Conservation (phyloP, 1,140 invertebrate genomes). For the Hypsibius dujardini region DNA sequence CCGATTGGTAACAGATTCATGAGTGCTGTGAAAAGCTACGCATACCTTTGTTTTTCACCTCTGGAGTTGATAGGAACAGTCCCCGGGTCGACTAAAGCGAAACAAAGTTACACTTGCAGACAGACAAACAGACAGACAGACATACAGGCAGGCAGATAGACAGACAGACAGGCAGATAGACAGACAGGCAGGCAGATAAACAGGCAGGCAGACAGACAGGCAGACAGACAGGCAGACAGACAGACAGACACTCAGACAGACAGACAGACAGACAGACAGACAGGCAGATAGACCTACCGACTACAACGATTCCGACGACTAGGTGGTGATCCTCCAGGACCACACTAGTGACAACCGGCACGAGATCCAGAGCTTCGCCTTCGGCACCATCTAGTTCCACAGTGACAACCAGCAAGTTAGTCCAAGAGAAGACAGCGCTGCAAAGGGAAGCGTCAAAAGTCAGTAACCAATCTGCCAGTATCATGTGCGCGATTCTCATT, state of each 20-base stretch:
- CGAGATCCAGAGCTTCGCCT: slow-evolving; percentile 90
- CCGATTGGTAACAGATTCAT: not conserved
- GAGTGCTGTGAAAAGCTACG: not conserved
- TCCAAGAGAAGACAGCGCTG: slow-evolving; percentile 99
- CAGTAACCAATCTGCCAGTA: not conserved
- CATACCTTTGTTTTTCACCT: slow-evolving; percentile 83
- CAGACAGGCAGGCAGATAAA: too few species aligned
- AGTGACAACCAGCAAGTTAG: slow-evolving; percentile 86
- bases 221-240: too few species aligned
- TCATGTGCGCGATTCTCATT: not conserved
- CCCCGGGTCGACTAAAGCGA: slow-evolving; percentile 25
- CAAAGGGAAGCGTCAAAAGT: slow-evolving; percentile 30
- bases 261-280: too few species aligned
- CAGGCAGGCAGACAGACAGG: too few species aligned
- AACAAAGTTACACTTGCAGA: too few species aligned
- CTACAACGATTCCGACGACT: slow-evolving; percentile 94
- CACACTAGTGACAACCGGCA: slow-evolving; percentile 90
- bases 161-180: too few species aligned
- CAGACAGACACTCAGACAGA: too few species aligned
- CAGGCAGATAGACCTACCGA: slow-evolving; percentile 36
- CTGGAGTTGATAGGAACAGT: slow-evolving; percentile 41
- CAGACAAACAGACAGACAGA: too few species aligned
- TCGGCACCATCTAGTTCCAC: slow-evolving; percentile 91
- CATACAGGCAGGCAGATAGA: too few species aligned
- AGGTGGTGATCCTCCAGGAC: slow-evolving; percentile 95